These are phyloP conservation scores for Heliothis subflexa DNA, from an alignment of 1,140 invertebrate genomes.

Conservation along the genomic window DNA sequence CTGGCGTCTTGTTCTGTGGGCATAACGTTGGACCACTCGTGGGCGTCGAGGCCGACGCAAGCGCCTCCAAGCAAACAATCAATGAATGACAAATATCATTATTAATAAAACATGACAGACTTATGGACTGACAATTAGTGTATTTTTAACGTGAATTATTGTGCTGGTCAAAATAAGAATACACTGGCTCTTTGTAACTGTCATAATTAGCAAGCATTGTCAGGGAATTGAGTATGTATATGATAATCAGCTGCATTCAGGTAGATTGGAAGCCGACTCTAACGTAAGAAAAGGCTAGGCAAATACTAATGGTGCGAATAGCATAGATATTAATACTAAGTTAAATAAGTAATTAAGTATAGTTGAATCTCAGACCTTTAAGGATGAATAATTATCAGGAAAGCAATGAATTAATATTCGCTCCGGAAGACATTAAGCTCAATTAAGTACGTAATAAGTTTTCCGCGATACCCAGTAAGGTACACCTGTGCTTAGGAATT, in stretches of 20 bases:
- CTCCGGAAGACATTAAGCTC: slow-evolving; percentile 44
- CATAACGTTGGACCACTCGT: slow-evolving; percentile 42
- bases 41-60: slow-evolving; percentile 61
- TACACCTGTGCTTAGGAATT: slow-evolving; percentile 44
- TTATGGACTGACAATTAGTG: slow-evolving; percentile 12
- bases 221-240: no score
- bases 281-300: no score
- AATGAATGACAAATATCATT: slow-evolving; percentile 64
- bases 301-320: no score
- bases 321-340: no score
- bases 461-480: slow-evolving; percentile 24
- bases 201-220: no score
- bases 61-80: slow-evolving; percentile 61
- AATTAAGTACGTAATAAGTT: slow-evolving; percentile 19
- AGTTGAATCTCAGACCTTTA: no score
- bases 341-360: no score
- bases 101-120: slow-evolving; percentile 43
- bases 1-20: not conserved
- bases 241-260: no score
- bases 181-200: not conserved
- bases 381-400: slow-evolving; percentile 27
- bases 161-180: not conserved
- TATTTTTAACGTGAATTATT: not conserved
- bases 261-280: no score
- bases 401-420: slow-evolving; percentile 40